These are phyloP conservation scores for Vicugna pacos DNA, from an alignment of 2,113 vertebrate species.

Conservation along the genomic window DNA sequence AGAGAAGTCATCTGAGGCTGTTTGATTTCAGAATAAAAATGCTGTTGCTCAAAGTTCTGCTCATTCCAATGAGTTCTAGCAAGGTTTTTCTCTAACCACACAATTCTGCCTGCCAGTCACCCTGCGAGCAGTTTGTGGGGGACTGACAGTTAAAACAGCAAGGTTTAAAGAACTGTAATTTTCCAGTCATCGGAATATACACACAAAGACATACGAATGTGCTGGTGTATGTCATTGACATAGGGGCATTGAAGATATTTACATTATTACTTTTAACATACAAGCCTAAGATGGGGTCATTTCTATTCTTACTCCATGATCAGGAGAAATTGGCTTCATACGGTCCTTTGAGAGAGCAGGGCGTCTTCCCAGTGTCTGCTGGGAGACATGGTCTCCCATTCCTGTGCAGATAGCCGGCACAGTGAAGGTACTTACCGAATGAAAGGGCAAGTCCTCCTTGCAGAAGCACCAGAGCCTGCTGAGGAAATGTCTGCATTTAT, in stretches of 20 bases:
- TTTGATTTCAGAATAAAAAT: slow-evolving; percentile 61
- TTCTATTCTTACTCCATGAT: not conserved
- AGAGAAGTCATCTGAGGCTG: slow-evolving; percentile 48
- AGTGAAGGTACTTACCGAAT: not conserved
- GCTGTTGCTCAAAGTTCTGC: slow-evolving; percentile 2
- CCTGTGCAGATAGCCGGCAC: not conserved
- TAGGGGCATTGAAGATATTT: not conserved
- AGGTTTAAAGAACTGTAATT: not conserved
- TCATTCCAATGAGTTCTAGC: slow-evolving; percentile 39
- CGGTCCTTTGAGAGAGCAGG: not conserved
- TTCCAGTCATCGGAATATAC: not conserved
- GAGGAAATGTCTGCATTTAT: not conserved
- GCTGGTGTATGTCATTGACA: not conserved
- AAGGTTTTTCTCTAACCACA: slow-evolving; percentile 45
- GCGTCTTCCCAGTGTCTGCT: not conserved
- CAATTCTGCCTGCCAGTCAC: slow-evolving; percentile 63
- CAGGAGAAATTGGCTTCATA: not conserved
- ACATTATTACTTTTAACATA: not conserved
- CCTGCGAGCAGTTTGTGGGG: not conserved
- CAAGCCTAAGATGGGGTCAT: not conserved
- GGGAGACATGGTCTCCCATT: not conserved
- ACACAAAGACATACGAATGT: not conserved
- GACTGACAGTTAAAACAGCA: slow-evolving; percentile 33
- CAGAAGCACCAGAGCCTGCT: not conserved
- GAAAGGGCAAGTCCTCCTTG: not conserved